Evolutionary conservation across 1,140 invertebrate species (phyloP).

Genomic region (Drosophila carrolli): DNA sequence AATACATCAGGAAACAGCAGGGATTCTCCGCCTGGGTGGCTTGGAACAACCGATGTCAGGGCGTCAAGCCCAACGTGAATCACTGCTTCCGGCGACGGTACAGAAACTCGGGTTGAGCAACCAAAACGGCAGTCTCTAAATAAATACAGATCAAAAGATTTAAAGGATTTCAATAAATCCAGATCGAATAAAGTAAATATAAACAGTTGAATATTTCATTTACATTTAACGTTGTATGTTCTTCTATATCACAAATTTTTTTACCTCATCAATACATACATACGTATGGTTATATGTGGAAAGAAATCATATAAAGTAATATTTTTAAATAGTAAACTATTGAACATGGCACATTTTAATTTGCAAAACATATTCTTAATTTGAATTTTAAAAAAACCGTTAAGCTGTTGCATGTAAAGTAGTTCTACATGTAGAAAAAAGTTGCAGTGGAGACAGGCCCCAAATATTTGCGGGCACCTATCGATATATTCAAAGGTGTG

Average conservation of each 20-base stretch:
- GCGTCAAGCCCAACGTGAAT: conserved; percentile 56
- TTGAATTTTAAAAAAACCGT: background rate
- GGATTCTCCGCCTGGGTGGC: conserved; percentile 91
- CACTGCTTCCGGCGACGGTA: conserved; percentile 56
- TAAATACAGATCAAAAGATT: background rate
- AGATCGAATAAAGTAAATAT: background rate
- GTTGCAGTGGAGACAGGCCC: background rate
- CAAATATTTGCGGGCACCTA: too few relatives aligned
- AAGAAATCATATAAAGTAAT: too few relatives aligned
- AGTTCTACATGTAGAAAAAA: background rate
- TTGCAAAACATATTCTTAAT: too few relatives aligned
- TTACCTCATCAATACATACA: too few relatives aligned
- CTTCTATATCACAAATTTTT: too few relatives aligned
- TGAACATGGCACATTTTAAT: too few relatives aligned
- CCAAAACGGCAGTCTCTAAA: background rate
- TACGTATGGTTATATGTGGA: too few relatives aligned
- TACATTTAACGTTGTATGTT: too few relatives aligned
- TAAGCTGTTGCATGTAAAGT: background rate
- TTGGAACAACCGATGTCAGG: conserved; percentile 85
- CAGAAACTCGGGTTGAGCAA: conserved; percentile 34
- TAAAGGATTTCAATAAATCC: background rate
- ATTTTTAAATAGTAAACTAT: too few relatives aligned
- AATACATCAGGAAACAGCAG: conserved; percentile 80
- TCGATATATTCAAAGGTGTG: too few relatives aligned
- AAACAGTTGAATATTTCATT: too few relatives aligned